A percentile compares a stretch with the other conserved stretches of the same genome.
Conservation (phyloP, 2,888 invertebrate genomes). For the Malacosoma neustria region DNA sequence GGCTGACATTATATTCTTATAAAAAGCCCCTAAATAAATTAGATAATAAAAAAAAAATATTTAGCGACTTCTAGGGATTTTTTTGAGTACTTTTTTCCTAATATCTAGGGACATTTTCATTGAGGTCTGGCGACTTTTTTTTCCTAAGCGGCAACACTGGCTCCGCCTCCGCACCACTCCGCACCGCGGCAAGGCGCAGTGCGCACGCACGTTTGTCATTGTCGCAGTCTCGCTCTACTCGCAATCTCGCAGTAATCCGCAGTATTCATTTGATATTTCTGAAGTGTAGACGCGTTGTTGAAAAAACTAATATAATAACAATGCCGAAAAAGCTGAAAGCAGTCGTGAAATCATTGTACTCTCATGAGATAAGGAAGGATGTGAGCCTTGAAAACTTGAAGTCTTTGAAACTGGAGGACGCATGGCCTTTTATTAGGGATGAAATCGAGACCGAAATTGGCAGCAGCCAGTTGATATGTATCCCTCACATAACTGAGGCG, state of each 20-base stretch:
- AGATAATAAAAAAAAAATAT: too few relatives aligned
- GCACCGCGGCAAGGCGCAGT: too few relatives aligned
- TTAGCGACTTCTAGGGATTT: too few relatives aligned
- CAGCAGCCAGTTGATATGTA: constrained; percentile 64
- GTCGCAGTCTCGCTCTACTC: too few relatives aligned
- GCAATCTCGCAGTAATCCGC: too few relatives aligned
- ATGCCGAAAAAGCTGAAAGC: constrained; percentile 72
- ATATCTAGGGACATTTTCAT: too few relatives aligned
- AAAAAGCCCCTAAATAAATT: too few relatives aligned
- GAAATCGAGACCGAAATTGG: constrained; percentile 71
- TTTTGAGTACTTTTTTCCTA: too few relatives aligned
- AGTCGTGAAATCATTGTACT: constrained; percentile 63
- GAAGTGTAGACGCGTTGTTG: constrained; percentile 9
- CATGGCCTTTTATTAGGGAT: constrained; percentile 70
- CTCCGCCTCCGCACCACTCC: too few relatives aligned
- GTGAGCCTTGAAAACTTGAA: constrained; percentile 59
- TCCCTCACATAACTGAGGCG: constrained; percentile 69
- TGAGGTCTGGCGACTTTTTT: neutral
- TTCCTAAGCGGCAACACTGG: neutral
- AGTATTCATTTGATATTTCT: constrained; percentile 30
- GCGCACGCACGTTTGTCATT: too few relatives aligned
- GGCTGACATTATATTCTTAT: too few relatives aligned
- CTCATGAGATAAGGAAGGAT: constrained; percentile 68
- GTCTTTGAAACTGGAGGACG: constrained; percentile 64
- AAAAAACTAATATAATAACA: constrained; percentile 18